A percentile compares a stretch with the other conserved stretches of the same genome.
Conservation (phyloP, 2,113 vertebrate genomes). For the Panthera uncia region DNA sequence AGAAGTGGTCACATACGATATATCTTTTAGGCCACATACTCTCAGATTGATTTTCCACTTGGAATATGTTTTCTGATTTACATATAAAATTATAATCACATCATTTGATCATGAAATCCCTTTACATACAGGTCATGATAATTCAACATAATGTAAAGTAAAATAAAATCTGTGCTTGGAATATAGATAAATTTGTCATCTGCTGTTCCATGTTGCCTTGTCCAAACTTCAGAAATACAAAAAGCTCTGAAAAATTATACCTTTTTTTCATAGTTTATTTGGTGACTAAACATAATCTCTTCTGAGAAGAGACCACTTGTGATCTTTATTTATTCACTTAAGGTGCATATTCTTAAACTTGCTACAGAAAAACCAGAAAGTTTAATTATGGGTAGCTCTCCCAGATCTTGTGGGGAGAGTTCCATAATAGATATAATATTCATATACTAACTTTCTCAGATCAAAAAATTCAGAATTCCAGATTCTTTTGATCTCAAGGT, state of each 20-base stretch:
- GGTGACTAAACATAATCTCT: neutral
- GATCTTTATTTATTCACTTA: neutral
- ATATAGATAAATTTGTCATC: neutral
- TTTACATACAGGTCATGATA: neutral
- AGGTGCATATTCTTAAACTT: neutral
- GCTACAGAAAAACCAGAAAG: neutral
- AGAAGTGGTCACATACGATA: neutral
- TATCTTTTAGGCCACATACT: neutral
- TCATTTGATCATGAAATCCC: neutral
- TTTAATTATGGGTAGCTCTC: neutral
- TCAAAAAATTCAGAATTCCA: neutral
- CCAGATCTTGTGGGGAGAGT: neutral
- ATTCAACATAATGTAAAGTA: neutral
- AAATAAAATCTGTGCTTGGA: neutral
- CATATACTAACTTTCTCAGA: neutral
- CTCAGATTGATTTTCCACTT: neutral
- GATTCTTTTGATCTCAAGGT: neutral
- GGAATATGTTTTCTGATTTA: neutral
- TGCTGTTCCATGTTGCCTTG: neutral
- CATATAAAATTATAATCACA: neutral
- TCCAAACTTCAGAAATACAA: neutral
- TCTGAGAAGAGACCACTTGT: neutral
- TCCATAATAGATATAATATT: neutral
- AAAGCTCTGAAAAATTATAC: neutral
- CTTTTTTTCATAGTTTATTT: neutral